Base-by-base conservation (phyloP, 2,113 vertebrate genomes). In the Psettodes erumei region DNA sequence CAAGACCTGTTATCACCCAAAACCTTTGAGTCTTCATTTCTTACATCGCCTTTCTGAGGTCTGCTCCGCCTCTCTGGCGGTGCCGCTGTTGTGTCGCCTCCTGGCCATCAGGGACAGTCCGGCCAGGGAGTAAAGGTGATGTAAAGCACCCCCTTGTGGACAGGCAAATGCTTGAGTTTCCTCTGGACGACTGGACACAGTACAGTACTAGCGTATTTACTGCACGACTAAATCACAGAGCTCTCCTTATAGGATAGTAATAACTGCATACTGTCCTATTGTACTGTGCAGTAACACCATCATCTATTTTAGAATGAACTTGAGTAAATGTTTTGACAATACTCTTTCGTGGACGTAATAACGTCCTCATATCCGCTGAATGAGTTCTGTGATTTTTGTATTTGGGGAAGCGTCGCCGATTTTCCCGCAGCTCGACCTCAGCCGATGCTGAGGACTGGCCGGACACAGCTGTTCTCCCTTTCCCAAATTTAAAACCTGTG, bases 91-190 rank as follows among this genome's bases (percentile, higher is more conserved):
- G 71, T 50, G 82, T 82, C 82, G 72, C 59, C 53, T 21, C 27
- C 63, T 28, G 53, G 54, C 33, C 80, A 62, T 63, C 56, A 70
- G 74, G 59, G 85, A 69, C 50, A 33, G 68, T 43, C 47, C 68
- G 51, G 45, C 48, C 51, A 42, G 30, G 27, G 27, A 33, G 55
- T 65, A 54, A n/a, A 1, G 25, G 19, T 65, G 79, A 78, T 55
- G 51, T 70, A 28, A 86, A 58, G 50, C 77, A 75, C 89, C 89
- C 88, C 82, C 86, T 90, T 75, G 89, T 90, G 91, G 89, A 82
- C 76, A 77, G 45, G 74, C 56, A 68, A 18, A 56, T 42, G 21
- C 73, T 25, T 33, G 50, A 16, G 51, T 38, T 70, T 70, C 23
- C 8, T 55, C 30, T 67, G 53, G 23, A 53, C 47, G 67, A 28